phyloP scores from a whole-genome alignment of 2,888 invertebrate species.

The Caenorhabditis sp. region DNA sequence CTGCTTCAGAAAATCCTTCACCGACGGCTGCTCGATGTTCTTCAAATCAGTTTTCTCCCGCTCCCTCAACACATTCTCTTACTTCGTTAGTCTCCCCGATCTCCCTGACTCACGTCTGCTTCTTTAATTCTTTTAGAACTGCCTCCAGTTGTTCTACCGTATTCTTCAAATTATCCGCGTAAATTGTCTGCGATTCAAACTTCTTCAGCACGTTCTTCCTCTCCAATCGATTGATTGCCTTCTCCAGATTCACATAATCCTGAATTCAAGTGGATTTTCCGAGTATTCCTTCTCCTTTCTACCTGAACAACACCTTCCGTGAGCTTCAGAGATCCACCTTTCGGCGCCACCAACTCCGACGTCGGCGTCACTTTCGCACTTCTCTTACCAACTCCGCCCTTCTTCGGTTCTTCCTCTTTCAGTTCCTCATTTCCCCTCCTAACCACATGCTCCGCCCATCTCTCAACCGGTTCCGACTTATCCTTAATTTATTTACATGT shows the following conservation, averaged over 20 bases:
- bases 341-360: constrained; percentile 7
- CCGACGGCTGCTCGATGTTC: constrained; percentile 79
- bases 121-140: constrained; percentile 78
- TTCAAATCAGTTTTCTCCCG: constrained; percentile 81
- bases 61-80: constrained; percentile 72
- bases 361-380: constrained; percentile 54
- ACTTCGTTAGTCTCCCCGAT: not conserved
- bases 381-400: constrained; percentile 30
- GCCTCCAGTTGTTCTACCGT: constrained; percentile 79
- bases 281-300: not conserved
- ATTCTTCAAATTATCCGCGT: constrained; percentile 78
- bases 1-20: constrained; percentile 79
- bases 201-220: constrained; percentile 79
- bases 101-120: constrained; percentile 76
- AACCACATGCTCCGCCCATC: constrained; percentile 48
- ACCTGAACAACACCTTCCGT: constrained; percentile 76
- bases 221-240: constrained; percentile 79
- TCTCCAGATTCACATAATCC: constrained; percentile 80
- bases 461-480: constrained; percentile 41
- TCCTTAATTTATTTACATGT: constrained; percentile 5
- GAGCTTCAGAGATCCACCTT: constrained; percentile 68
- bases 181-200: constrained; percentile 79
- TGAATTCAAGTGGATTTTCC: constrained; percentile 10
- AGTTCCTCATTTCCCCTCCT: not conserved
- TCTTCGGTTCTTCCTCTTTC: constrained; percentile 24